Evolutionary conservation across 2,888 invertebrate species (phyloP).

Genomic region (Amaurobius ferox): DNA sequence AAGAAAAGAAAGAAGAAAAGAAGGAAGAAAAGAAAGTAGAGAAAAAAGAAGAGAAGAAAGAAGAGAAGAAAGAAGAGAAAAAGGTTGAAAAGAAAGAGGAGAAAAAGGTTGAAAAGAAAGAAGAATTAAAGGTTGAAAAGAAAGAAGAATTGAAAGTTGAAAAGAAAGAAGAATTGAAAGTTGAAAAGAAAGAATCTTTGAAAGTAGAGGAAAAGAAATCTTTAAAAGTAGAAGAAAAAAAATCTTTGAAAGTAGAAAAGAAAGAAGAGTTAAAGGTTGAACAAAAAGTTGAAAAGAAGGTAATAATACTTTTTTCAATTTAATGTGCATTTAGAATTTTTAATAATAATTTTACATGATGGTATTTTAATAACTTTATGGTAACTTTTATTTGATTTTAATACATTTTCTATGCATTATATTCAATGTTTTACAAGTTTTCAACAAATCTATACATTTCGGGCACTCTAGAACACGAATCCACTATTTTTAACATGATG

Average conservation of each 20-base stretch:
- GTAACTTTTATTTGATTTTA: too few relatives aligned
- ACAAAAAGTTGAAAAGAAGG: conserved; percentile 78
- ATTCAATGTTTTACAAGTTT: too few relatives aligned
- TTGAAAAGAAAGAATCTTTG: conserved; percentile 75
- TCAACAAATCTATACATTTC: too few relatives aligned
- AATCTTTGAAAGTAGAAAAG: conserved; percentile 60
- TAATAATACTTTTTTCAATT: neutral
- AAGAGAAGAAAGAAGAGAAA: conserved; percentile 69
- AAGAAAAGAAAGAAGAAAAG: conserved; percentile 57
- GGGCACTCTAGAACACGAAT: too few relatives aligned
- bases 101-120: conserved; percentile 77
- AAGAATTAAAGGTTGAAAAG: conserved; percentile 52
- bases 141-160: conserved; percentile 68
- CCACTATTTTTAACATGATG: too few relatives aligned
- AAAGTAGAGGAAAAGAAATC: conserved; percentile 61
- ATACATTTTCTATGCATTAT: too few relatives aligned
- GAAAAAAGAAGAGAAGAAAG: conserved; percentile 78
- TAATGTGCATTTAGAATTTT: neutral
- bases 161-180: conserved; percentile 75
- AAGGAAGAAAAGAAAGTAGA: conserved; percentile 75
- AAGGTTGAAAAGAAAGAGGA: conserved; percentile 78
- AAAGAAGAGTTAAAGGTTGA: conserved; percentile 65
- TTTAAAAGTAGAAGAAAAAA: conserved; percentile 75
- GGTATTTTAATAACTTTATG: too few relatives aligned
- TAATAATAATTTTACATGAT: neutral